Percentiles rank a stretch among this genome's conserved stretches.
Conservation (phyloP, 2,797 vertebrate genomes). For the Meda fulgida region DNA sequence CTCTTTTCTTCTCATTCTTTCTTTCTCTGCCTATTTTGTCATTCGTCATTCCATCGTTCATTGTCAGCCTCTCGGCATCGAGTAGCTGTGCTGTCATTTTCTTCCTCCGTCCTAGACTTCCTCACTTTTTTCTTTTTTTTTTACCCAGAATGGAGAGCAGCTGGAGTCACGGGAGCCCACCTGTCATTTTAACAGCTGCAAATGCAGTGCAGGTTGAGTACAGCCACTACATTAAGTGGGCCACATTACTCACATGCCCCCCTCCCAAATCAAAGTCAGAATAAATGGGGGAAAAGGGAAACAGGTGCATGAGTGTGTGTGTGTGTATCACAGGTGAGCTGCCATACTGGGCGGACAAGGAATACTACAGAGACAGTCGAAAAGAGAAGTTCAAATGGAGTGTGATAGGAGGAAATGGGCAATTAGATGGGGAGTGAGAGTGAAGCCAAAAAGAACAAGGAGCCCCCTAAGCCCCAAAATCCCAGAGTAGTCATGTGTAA, state of each 20-base stretch:
- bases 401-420: slow-evolving; percentile 26
- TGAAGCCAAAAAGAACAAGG: slow-evolving; percentile 26
- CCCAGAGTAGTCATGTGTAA: slow-evolving; percentile 48
- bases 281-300: slow-evolving; percentile 18
- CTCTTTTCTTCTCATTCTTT: slow-evolving; percentile 15
- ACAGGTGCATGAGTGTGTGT: slow-evolving; percentile 12
- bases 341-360: not conserved
- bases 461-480: slow-evolving; percentile 3
- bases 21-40: slow-evolving; percentile 14
- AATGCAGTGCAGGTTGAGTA: slow-evolving; percentile 23
- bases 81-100: slow-evolving; percentile 9
- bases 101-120: not conserved
- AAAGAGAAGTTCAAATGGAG: slow-evolving; percentile 36
- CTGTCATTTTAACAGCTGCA: slow-evolving; percentile 42
- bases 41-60: slow-evolving; percentile 11
- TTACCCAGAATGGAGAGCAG: not conserved
- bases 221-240: slow-evolving; percentile 10
- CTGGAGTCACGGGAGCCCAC: not conserved
- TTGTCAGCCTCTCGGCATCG: slow-evolving; percentile 5
- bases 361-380: slow-evolving; percentile 10
- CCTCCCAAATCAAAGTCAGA: slow-evolving; percentile 3
- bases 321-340: not conserved
- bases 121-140: not conserved
- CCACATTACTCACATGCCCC: not conserved
- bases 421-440: not conserved